Conservation (phyloP, 2,797 vertebrate genomes). For the Coreius guichenoti region DNA sequence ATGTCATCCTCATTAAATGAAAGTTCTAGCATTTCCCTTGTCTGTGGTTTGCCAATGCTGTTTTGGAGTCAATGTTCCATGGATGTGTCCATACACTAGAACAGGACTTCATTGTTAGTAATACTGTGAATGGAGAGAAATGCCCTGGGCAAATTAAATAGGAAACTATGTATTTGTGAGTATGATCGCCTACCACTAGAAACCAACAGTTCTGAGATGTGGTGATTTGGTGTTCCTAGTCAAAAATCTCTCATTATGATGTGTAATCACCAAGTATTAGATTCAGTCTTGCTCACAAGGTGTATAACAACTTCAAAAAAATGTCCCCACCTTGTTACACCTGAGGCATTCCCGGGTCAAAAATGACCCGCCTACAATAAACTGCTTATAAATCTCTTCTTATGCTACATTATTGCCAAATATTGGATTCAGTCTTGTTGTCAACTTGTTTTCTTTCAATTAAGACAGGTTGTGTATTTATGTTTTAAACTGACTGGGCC, state of each 20-base stretch:
- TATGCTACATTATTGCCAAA: too few relatives aligned
- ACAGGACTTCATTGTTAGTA: conserved; percentile 42
- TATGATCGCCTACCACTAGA: not conserved
- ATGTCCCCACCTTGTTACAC: too few relatives aligned
- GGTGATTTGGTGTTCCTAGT: not conserved
- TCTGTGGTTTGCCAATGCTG: conserved; percentile 2
- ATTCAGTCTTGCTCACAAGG: too few relatives aligned
- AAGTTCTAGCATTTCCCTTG: not conserved
- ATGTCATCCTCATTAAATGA: not conserved
- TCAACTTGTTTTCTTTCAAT: not conserved
- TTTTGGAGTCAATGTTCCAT: conserved; percentile 26
- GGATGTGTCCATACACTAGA: not conserved
- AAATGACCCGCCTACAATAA: too few relatives aligned
- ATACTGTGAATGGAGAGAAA: conserved; percentile 12
- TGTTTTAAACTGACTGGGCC: too few relatives aligned
- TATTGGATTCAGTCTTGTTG: too few relatives aligned
- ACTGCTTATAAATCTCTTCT: not conserved
- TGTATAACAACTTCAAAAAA: too few relatives aligned
- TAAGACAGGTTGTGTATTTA: too few relatives aligned
- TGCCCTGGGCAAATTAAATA: not conserved
- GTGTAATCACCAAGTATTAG: too few relatives aligned
- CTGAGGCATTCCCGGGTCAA: too few relatives aligned
- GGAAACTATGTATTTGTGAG: conserved; percentile 18
- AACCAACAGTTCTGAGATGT: not conserved
- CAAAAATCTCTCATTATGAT: too few relatives aligned